Percentiles rank a stretch among this genome's conserved stretches.
Evolutionary conservation across 2,113 vertebrate genomes (phyloP).

Genomic region (Tringa solitaria): DNA sequence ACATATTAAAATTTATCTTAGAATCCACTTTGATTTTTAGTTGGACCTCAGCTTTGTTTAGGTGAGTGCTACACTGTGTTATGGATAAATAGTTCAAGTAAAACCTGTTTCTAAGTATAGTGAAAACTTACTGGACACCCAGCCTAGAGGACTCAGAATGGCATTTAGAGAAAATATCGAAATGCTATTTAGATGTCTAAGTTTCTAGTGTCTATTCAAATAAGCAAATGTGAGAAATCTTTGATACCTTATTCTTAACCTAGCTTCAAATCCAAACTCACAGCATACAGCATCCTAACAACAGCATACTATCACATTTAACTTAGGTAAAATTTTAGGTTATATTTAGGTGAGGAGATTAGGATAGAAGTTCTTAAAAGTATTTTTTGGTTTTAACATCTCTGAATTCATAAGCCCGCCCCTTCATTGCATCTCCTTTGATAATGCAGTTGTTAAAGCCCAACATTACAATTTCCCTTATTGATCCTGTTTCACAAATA

Average conservation of each 20-base stretch:
- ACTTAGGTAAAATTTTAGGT: neutral
- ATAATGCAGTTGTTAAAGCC: neutral
- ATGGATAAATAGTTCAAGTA: neutral
- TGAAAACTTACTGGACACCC: neutral
- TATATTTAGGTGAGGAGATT: neutral
- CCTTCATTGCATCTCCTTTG: neutral
- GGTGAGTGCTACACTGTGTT: neutral
- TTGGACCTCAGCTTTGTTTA: neutral
- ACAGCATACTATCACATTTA: neutral
- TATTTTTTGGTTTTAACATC: neutral
- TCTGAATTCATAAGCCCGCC: neutral
- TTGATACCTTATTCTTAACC: neutral
- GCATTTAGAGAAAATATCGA: neutral
- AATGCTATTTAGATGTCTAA: neutral
- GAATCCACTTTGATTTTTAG: neutral
- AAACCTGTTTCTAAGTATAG: neutral
- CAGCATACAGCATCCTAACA: neutral
- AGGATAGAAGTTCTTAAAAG: neutral
- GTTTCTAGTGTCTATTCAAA: neutral
- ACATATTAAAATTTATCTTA: neutral
- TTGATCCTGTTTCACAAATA: neutral
- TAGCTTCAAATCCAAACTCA: neutral
- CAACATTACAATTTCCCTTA: neutral
- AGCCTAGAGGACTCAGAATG: neutral
- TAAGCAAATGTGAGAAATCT: neutral